Conservation (phyloP, 2,888 invertebrate genomes). For the Acronicta alni region DNA sequence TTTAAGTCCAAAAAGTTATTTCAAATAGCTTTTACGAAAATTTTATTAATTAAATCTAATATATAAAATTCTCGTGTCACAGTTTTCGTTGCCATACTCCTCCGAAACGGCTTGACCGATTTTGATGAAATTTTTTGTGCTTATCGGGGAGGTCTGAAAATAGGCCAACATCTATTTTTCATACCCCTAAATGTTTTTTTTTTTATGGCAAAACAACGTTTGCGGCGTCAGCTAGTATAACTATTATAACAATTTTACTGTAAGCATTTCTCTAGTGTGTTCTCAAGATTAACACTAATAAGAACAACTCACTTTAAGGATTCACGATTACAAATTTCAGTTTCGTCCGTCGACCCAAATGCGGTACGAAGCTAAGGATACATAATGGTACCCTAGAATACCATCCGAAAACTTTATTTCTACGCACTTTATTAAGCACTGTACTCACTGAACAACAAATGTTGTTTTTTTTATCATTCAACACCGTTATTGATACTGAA, state of each 20-base stretch:
- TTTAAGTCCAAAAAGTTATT: no score
- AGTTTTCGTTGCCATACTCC: no score
- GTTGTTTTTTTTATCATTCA: not conserved
- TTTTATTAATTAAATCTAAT: no score
- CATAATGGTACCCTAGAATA: conserved; percentile 13
- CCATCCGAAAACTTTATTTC: conserved; percentile 9
- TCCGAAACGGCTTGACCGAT: no score
- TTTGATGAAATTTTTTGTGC: no score
- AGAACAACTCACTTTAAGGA: conserved; percentile 4
- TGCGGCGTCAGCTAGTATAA: not conserved
- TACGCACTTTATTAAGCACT: conserved; percentile 8
- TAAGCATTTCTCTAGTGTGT: not conserved
- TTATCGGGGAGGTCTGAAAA: no score
- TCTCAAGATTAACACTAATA: conserved; percentile 4
- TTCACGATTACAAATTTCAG: conserved; percentile 12
- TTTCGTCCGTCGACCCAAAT: conserved; percentile 1
- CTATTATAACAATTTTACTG: not conserved
- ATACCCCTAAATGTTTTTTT: no score
- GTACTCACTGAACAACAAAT: conserved; percentile 1
- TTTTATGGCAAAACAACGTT: not conserved
- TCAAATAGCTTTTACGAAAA: no score
- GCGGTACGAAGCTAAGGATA: conserved; percentile 10
- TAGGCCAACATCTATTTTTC: no score
- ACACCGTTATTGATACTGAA: not conserved
- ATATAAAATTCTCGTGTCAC: no score